Base-by-base conservation (phyloP, 1,140 invertebrate genomes). In the Aleiodes sp. region DNA sequence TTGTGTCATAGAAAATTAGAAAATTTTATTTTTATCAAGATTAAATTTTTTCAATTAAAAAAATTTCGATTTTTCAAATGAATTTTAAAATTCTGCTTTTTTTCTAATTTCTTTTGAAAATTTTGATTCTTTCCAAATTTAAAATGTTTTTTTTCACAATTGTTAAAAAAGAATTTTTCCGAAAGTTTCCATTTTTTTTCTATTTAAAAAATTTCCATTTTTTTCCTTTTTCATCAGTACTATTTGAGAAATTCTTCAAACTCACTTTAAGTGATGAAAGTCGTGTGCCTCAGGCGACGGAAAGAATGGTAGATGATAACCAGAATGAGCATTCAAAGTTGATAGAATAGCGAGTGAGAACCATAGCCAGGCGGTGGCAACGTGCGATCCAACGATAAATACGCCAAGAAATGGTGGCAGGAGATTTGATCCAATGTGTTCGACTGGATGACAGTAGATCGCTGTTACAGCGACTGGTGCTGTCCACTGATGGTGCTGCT, bases 211-310 rank as follows among this genome's bases (percentile, higher is more conserved):
- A n/a, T n/a, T n/a, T n/a, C n/a, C n/a, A n/a, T n/a, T n/a, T n/a
- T n/a, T n/a, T n/a, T n/a, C n/a, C n/a, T 56, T 66, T 12, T 68
- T 37, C 61, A 33, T 26, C n/a, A 12, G 37, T 64, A 46, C 28
- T 24, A 63, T n/a, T 67, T n/a, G n/a, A n/a, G n/a, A n/a, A n/a
- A 37, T 46, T 66, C 9, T 68, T 21, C 24, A 43, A 60, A 84
- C 88, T 88, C 84, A 95, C 94, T 94, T 95, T 37, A 94, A 85
- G 82, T 97, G 95, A 84, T 97, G 95, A 82, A 93, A 96, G 84
- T 96, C 95, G 78, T 97, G 95, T 1, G 93, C 92, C 84, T 96
- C 94, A n/a, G 94, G 94, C 24, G 94, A 95, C 6, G 94, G 93
- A 76, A 96, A 91, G 76, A 96, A 93, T 0, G 95, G 95, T 74